Conservation (phyloP, 2,888 invertebrate species). For the Drosophila formosana region DNA sequence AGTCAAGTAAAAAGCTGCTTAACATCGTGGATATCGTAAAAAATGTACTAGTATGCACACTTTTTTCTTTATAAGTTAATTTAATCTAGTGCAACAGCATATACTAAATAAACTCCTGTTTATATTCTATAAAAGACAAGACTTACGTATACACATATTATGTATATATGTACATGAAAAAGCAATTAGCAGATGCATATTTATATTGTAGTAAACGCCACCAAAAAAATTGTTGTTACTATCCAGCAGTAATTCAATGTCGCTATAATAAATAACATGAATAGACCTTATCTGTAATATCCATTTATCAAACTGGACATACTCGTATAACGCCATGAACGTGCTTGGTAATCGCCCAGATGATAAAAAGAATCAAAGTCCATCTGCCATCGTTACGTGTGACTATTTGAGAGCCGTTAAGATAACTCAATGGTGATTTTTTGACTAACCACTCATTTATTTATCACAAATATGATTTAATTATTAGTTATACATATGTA, state of each 20-base stretch:
- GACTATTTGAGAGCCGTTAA: neutral
- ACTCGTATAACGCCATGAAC: constrained; percentile 8
- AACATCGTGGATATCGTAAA: neutral
- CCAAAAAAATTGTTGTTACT: constrained; percentile 27
- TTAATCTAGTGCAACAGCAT: neutral
- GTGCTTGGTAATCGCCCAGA: constrained; percentile 22
- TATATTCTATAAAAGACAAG: neutral
- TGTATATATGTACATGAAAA: neutral
- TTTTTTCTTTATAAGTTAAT: constrained; percentile 3
- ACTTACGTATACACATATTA: neutral
- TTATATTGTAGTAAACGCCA: neutral
- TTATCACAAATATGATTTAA: too few relatives aligned
- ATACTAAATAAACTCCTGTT: neutral
- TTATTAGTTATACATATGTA: too few relatives aligned
- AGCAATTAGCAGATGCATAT: neutral
- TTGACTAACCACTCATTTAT: too few relatives aligned
- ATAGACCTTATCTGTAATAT: constrained; percentile 47
- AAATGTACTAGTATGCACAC: neutral
- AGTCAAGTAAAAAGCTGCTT: constrained; percentile 10
- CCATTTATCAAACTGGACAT: constrained; percentile 47
- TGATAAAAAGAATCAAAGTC: constrained; percentile 44
- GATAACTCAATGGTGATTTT: neutral
- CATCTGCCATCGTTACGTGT: constrained; percentile 11
- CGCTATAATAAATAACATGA: constrained; percentile 30
- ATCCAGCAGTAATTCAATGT: constrained; percentile 19